Percentiles rank a stretch among this genome's conserved stretches.
phyloP scores from a whole-genome alignment of 2,797 vertebrate species.

The Epinephelus awoara region DNA sequence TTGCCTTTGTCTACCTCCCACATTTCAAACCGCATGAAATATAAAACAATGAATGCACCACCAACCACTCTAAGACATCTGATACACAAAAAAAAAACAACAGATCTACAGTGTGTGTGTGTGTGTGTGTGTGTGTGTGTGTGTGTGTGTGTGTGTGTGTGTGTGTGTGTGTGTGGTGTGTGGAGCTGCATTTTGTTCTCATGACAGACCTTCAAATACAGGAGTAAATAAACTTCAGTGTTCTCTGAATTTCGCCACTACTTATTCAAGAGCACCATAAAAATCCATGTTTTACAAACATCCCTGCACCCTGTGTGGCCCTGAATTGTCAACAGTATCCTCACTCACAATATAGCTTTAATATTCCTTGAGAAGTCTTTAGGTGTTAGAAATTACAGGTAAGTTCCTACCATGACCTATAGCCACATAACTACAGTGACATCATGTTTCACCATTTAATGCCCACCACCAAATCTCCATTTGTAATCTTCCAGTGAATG shows the following conservation, averaged over 20 bases:
- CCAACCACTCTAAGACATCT: neutral
- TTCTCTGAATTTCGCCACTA: neutral
- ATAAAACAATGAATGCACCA: neutral
- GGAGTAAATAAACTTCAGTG: slow-evolving; percentile 5
- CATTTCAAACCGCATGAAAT: neutral
- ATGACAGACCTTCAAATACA: neutral
- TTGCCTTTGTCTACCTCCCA: neutral
- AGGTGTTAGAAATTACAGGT: neutral
- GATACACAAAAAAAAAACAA: neutral
- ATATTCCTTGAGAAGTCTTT: neutral
- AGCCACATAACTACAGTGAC: slow-evolving; percentile 19
- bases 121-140: too few species aligned
- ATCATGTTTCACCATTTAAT: slow-evolving; percentile 23
- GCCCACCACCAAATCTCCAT: slow-evolving; percentile 27
- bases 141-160: neutral
- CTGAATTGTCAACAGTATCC: slow-evolving; percentile 15
- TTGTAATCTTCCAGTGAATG: slow-evolving; percentile 37
- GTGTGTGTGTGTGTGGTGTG: too few species aligned
- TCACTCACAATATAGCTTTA: neutral
- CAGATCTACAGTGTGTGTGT: neutral
- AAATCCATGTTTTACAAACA: slow-evolving; percentile 7
- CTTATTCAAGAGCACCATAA: neutral
- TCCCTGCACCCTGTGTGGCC: neutral
- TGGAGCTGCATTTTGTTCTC: neutral
- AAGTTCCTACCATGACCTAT: slow-evolving; percentile 20